Conservation (phyloP, 2,113 vertebrate genomes). For the Rousettus leschenaultii region DNA sequence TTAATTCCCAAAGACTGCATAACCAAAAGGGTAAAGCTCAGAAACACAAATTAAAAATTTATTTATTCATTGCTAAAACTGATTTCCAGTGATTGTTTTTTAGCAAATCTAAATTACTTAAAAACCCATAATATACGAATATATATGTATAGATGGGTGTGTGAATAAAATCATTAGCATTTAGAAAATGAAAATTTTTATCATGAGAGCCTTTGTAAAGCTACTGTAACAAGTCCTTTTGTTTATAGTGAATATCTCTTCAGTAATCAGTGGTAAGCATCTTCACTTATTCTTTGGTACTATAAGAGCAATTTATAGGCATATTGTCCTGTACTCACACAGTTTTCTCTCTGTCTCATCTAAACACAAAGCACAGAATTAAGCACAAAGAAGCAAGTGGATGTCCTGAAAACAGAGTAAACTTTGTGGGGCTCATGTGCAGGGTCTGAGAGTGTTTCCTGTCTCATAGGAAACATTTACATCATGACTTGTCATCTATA, state of each 20-base stretch:
- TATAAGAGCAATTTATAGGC: neutral
- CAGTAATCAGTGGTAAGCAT: neutral
- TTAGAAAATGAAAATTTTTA: neutral
- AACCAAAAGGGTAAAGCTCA: neutral
- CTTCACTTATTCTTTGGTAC: fast-evolving
- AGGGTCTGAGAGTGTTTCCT: constrained; percentile 39
- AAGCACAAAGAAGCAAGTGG: constrained; percentile 38
- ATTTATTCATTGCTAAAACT: neutral
- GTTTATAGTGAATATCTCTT: neutral
- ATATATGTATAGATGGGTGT: neutral
- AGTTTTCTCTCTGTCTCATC: neutral
- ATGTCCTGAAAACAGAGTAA: constrained; percentile 23
- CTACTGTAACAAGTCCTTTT: fast-evolving
- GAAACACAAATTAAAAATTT: neutral
- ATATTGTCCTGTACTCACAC: neutral
- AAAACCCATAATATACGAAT: neutral
- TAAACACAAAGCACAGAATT: neutral
- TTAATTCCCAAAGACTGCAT: neutral
- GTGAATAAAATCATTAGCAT: fast-evolving
- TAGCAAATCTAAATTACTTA: neutral
- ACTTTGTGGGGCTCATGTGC: fast-evolving
- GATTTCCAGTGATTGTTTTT: neutral
- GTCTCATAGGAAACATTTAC: constrained; percentile 62
- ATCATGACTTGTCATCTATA: constrained; percentile 49
- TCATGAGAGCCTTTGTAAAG: neutral